A percentile compares a stretch with the other conserved stretches of the same genome.
Conservation (phyloP, 2,113 vertebrate species). For the Leucoraja erinaceus region DNA sequence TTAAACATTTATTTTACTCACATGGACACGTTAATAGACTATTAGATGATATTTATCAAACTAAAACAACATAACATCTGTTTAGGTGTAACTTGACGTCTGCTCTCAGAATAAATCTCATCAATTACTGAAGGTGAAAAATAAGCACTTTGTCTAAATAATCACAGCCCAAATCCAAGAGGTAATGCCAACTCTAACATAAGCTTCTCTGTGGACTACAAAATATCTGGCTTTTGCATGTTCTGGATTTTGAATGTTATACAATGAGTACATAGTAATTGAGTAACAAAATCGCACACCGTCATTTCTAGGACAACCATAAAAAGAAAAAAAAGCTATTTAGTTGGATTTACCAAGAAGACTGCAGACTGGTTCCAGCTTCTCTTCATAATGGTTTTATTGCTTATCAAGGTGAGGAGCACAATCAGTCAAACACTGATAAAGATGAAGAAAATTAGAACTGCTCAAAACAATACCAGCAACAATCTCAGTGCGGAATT, state of each 20-base stretch:
- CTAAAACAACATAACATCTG: not conserved
- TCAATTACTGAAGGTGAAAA: not conserved
- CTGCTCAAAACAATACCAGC: not conserved
- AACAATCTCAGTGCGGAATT: not conserved
- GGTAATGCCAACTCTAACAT: not conserved
- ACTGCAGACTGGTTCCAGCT: not conserved
- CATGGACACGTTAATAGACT: not conserved
- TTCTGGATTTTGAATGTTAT: not conserved
- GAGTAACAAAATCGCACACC: not conserved
- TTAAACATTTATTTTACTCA: not conserved
- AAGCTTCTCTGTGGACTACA: not conserved
- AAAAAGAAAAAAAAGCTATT: not conserved
- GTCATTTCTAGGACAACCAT: not conserved
- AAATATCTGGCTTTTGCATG: not conserved
- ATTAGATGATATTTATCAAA: not conserved
- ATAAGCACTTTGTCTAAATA: not conserved
- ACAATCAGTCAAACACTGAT: not conserved
- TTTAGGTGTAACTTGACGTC: not conserved
- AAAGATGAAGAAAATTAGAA: not conserved
- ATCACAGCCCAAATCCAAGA: not conserved
- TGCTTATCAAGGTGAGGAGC: not conserved
- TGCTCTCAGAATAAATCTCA: not conserved
- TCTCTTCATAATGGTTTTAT: not conserved
- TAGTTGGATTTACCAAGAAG: not conserved
- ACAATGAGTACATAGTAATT: not conserved